phyloP scores from a whole-genome alignment of 2,888 invertebrate species.

The Listrodromus nycthemerus region DNA sequence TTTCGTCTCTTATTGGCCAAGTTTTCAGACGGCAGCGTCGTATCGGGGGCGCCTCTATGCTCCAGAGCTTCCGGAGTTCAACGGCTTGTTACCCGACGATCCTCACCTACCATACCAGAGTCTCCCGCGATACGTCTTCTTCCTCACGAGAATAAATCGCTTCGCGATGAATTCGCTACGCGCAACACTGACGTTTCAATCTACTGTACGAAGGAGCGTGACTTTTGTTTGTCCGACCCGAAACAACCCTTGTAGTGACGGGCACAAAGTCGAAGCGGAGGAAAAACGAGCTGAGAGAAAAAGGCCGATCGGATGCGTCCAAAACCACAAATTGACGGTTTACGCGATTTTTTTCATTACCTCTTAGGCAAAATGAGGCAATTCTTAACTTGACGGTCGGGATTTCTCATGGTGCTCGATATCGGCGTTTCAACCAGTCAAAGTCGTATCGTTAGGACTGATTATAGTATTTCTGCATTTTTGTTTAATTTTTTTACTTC shows the following conservation, averaged over 20 bases:
- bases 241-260: not conserved
- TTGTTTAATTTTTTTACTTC: too few relatives aligned
- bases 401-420: not conserved
- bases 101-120: conserved; percentile 2
- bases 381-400: not conserved
- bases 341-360: not conserved
- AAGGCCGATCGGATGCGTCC: not conserved
- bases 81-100: conserved; percentile 39
- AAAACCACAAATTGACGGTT: not conserved
- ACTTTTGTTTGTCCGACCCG: not conserved
- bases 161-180: conserved; percentile 34
- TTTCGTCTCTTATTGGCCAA: conserved; percentile 79
- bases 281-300: not conserved
- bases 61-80: conserved; percentile 68
- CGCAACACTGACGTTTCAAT: conserved; percentile 41
- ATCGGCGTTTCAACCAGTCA: too few relatives aligned
- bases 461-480: too few relatives aligned
- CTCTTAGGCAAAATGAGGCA: not conserved
- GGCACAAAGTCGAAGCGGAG: not conserved
- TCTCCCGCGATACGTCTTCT: conserved; percentile 37
- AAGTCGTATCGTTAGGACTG: too few relatives aligned
- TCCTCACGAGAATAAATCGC: conserved; percentile 51
- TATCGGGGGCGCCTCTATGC: conserved; percentile 76
- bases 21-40: conserved; percentile 77
- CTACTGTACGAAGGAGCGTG: conserved; percentile 2